Evolutionary conservation across 2,797 vertebrate species (phyloP).

Genomic region (Apodemus agrarius): DNA sequence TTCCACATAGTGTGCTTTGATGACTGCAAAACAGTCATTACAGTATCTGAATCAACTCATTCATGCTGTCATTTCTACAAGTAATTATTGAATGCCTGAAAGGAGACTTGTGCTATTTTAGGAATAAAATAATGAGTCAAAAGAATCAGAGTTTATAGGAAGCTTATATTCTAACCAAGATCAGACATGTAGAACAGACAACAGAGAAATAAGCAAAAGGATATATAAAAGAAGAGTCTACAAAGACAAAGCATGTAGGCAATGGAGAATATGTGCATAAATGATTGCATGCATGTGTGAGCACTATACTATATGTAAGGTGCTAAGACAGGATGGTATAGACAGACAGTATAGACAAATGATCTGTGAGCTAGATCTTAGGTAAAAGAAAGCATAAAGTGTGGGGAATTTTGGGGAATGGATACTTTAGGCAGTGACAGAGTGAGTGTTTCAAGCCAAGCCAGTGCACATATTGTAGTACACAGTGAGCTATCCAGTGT

Average conservation of each 20-base stretch:
- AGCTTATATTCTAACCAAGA: neutral
- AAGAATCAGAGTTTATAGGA: neutral
- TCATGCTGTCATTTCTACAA: neutral
- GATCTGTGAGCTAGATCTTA: neutral
- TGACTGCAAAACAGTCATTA: neutral
- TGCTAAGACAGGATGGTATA: neutral
- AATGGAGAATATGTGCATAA: neutral
- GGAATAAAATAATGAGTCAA: neutral
- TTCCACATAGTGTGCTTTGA: neutral
- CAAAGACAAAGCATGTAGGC: neutral
- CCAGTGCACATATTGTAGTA: neutral
- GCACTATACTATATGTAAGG: neutral
- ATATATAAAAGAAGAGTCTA: neutral
- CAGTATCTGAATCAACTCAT: neutral
- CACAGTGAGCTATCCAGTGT: neutral
- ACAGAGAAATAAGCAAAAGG: neutral
- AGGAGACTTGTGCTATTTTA: constrained; percentile 12
- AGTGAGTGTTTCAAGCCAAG: neutral
- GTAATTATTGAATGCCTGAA: constrained; percentile 34
- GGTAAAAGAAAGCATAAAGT: neutral
- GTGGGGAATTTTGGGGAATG: neutral
- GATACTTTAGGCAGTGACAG: neutral
- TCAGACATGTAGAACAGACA: neutral
- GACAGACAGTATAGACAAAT: neutral
- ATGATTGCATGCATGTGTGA: neutral